Evolutionary conservation across 1,140 invertebrate species (phyloP).

Genomic region (Pentalonia nigronervosa): DNA sequence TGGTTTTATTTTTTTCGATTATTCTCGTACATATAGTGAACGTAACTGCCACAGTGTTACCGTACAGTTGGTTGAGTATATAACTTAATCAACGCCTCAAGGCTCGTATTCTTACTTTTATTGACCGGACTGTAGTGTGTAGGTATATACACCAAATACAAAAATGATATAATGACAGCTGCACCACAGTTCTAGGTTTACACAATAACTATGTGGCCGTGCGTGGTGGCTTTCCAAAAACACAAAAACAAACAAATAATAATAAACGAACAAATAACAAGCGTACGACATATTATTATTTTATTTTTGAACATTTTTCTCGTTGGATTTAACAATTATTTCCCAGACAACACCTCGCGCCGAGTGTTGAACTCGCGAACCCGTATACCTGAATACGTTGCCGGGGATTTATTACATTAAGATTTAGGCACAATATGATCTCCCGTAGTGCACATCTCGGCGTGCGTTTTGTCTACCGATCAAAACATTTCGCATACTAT

Average conservation of each 20-base stretch:
- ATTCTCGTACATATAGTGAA: not conserved
- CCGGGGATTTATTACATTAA: not conserved
- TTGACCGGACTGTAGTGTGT: not conserved
- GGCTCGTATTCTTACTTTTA: conserved; percentile 28
- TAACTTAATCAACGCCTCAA: conserved; percentile 24
- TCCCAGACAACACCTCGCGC: not conserved
- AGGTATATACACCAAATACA: not conserved
- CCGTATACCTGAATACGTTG: not conserved
- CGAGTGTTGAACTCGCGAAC: not conserved
- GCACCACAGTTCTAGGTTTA: not conserved
- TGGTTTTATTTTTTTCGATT: conserved; percentile 23
- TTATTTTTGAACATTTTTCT: not conserved
- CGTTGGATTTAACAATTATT: not conserved
- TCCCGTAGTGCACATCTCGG: not conserved
- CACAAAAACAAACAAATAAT: not conserved
- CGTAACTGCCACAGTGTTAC: not conserved
- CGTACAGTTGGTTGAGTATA: not conserved
- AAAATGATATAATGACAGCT: not conserved
- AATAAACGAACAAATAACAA: not conserved
- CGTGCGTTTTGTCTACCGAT: not conserved
- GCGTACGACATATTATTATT: not conserved
- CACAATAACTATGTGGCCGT: not conserved
- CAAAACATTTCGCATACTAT: not conserved
- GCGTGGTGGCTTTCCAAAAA: not conserved
- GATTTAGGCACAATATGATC: not conserved